Evolutionary conservation across 2,797 vertebrate species (phyloP).

Genomic region (Galaxias olidus): DNA sequence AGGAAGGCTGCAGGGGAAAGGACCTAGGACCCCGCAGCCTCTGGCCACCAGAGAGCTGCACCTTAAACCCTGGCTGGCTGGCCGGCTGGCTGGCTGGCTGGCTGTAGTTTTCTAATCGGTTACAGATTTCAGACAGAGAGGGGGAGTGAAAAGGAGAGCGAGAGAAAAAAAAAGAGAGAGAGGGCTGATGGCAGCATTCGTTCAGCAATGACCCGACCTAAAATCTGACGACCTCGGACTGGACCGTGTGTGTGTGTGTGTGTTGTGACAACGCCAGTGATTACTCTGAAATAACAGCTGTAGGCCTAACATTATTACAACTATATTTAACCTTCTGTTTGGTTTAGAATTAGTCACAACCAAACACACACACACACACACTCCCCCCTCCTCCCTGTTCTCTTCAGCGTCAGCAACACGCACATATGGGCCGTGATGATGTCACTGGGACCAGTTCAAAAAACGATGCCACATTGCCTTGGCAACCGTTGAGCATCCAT

Average conservation of each 20-base stretch:
- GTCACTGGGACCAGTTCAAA: conserved; percentile 6
- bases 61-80: conserved; percentile 14
- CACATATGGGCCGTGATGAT: conserved; percentile 14
- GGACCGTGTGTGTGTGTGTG: conserved; percentile 1
- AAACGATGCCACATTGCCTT: conserved; percentile 21
- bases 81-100: conserved; percentile 22
- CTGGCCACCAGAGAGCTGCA: conserved; percentile 8
- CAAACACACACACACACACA: no score
- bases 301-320: no score
- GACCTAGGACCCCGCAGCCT: not conserved
- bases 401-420: conserved; percentile 23
- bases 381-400: not conserved
- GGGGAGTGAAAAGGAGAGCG: not conserved
- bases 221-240: not conserved
- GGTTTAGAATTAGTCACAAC: no score
- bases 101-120: conserved; percentile 13
- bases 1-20: not conserved
- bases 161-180: not conserved
- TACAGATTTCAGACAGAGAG: conserved; percentile 3
- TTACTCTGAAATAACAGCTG: no score
- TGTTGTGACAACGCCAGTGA: not conserved
- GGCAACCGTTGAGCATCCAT: conserved; percentile 23
- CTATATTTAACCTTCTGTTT: no score
- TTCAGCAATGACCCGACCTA: conserved; percentile 3
- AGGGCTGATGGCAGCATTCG: not conserved